These are phyloP conservation scores for Regulus satrapa DNA, from an alignment of 2,113 vertebrate species.

Conservation along the genomic window DNA sequence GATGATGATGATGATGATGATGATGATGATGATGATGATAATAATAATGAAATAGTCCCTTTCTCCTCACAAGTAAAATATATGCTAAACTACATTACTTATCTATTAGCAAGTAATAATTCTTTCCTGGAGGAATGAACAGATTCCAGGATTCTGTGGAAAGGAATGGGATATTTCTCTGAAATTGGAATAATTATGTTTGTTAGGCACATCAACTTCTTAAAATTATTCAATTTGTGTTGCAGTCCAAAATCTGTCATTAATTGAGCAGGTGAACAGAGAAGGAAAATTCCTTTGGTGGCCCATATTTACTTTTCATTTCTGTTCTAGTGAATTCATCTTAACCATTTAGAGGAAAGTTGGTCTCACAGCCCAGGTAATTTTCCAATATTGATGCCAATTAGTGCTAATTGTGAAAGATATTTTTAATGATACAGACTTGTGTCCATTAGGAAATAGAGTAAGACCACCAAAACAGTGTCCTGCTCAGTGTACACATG, in stretches of 20 bases:
- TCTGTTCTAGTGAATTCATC: background rate
- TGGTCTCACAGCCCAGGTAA: background rate
- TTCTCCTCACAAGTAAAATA: background rate
- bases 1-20: too few relatives aligned
- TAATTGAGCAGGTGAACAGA: background rate
- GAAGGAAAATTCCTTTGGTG: background rate
- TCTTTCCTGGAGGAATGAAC: background rate
- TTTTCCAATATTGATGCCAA: background rate
- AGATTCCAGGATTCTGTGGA: background rate
- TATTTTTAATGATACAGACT: background rate
- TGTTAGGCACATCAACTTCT: background rate
- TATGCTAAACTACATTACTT: background rate
- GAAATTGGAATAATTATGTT: background rate
- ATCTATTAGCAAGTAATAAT: background rate
- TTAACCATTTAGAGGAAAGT: background rate
- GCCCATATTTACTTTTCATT: background rate
- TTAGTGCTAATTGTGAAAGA: background rate
- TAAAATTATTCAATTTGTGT: background rate
- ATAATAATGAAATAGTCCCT: accelerated
- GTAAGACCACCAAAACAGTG: constrained; percentile 23
- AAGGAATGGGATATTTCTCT: background rate
- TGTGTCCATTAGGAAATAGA: background rate
- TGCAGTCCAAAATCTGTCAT: background rate
- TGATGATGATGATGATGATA: background rate
- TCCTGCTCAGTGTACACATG: background rate